These are phyloP conservation scores for Candoia aspera DNA, from an alignment of 2,113 vertebrate species.

Conservation along the genomic window DNA sequence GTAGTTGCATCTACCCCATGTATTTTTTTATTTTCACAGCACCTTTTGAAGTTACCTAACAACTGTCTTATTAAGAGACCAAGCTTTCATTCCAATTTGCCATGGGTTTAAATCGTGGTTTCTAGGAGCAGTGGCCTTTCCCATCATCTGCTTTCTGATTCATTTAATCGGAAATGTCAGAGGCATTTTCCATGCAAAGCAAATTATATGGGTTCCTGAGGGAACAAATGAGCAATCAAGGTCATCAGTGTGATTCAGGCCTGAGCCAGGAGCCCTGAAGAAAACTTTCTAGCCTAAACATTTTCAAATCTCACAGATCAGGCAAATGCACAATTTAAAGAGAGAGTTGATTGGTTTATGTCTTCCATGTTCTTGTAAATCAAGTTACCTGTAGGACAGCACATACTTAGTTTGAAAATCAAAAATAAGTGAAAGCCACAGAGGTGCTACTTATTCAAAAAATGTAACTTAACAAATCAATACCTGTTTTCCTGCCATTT, in stretches of 20 bases:
- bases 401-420: background rate
- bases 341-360: background rate
- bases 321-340: background rate
- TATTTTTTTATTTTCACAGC: background rate
- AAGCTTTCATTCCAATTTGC: background rate
- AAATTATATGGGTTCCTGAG: background rate
- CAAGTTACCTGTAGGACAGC: background rate
- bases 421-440: background rate
- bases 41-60: background rate
- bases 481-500: background rate
- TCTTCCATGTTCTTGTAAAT: background rate
- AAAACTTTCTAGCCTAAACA: background rate
- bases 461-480: background rate
- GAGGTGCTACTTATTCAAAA: background rate
- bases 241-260: background rate
- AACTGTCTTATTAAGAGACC: background rate
- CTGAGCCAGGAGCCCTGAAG: background rate
- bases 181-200: background rate
- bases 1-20: background rate
- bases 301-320: background rate
- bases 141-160: background rate
- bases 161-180: background rate
- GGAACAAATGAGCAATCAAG: background rate
- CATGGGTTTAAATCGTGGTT: background rate
- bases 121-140: background rate